Evolutionary conservation across 2,797 vertebrate species (phyloP), one percentile per base, ranked within the genome.

Genomic region (Myotis planiceps): DNA sequence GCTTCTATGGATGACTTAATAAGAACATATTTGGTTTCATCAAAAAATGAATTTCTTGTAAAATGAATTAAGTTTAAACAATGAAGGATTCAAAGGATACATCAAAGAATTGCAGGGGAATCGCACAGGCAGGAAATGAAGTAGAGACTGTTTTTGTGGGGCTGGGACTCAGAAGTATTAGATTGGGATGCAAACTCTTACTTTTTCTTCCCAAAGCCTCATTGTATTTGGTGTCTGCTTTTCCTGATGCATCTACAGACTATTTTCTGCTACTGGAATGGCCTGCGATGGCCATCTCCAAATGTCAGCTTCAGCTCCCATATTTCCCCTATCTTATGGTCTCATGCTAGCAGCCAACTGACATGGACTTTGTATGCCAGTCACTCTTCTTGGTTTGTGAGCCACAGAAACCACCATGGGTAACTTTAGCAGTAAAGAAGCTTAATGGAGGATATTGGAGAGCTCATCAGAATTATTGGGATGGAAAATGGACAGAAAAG

Each of bases 1-100:
- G 14, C 23, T 84, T 85, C 42, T 75, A 65, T 90, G 63, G 58
- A 32, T 82, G 58, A 92, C 29, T 95, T 78, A 68, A 81, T 92
- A 42, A 81, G 78, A 47, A 69, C 34, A 88, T 21, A 47, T 76
- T 74, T 86, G 23, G 27, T 94, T 81, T 19, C 12, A 80, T 79
- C 16, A 6, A 95, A 94, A 39, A 58, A 29, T 60, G 58, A 92
- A 90, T 13, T 75, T 7, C 60, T 90, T 76, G 7, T 88, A 69
- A 90, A 21, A 16, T 80, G 15, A 63, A 78, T 89, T 45, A 83
- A 72, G 5, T 80, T 68, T 32, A 27, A 82, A 89, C 58, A 45
- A 72, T 66, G 29, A 72, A 7, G 49, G 42, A 68, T 58, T 90
- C 37, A 23, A 71, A 89, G 51, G 71, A 14, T 84, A 72, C 3